These are phyloP conservation scores for Phrynocephalus guinanensis DNA, from an alignment of 2,797 vertebrate species.

Conservation along the genomic window DNA sequence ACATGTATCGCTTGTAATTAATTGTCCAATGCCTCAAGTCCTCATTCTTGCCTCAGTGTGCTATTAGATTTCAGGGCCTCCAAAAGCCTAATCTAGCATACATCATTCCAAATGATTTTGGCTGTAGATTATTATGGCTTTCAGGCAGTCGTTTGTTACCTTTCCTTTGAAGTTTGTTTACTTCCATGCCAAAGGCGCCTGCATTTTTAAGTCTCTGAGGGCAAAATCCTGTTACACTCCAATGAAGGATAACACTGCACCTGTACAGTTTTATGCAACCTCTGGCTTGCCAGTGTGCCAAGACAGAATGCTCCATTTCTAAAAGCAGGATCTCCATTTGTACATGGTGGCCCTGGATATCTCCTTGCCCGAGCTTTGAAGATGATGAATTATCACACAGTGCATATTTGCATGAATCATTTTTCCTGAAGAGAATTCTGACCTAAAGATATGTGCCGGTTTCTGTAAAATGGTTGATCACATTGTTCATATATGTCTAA, in stretches of 20 bases:
- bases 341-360: not conserved
- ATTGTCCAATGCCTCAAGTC: conserved; percentile 44
- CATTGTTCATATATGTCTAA: conserved; percentile 38
- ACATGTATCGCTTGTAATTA: conserved; percentile 44
- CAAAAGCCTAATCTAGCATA: conserved; percentile 44
- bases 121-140: conserved; percentile 52
- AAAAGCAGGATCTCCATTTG: not conserved
- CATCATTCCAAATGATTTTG: conserved; percentile 58
- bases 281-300: too few species aligned
- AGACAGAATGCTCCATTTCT: too few species aligned
- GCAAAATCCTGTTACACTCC: too few species aligned
- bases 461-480: too few species aligned
- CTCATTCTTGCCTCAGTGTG: conserved; percentile 35
- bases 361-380: too few species aligned
- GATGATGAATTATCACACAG: too few species aligned
- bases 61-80: conserved; percentile 54
- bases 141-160: conserved; percentile 50
- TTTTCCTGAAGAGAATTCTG: too few species aligned
- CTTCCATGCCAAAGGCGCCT: conserved; percentile 47
- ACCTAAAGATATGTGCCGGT: too few species aligned
- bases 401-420: too few species aligned
- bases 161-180: conserved; percentile 44
- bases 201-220: conserved; percentile 21
- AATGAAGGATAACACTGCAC: too few species aligned
- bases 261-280: too few species aligned